Percentiles rank a stretch among this genome's conserved stretches.
phyloP scores from a whole-genome alignment of 2,888 invertebrate genomes.

The Chorisops tibialis region DNA sequence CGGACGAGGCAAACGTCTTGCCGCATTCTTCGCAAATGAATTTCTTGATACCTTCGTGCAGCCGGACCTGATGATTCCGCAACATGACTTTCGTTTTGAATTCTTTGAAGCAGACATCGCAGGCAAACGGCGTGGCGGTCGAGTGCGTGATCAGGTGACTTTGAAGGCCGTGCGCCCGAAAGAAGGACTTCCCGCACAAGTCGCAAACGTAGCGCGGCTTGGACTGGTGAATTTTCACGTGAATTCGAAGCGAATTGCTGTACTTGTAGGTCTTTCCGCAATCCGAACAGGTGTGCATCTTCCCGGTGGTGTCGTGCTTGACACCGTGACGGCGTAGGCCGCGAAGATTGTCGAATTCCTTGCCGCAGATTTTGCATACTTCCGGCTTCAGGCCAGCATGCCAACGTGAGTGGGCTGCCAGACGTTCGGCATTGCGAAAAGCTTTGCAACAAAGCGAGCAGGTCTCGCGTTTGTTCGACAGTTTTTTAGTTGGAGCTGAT shows the following conservation, averaged over 20 bases:
- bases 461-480: too few species aligned
- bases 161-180: slow-evolving; percentile 31
- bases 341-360: slow-evolving; percentile 53
- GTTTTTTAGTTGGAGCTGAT: too few species aligned
- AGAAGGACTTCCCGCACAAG: slow-evolving; percentile 51
- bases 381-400: slow-evolving; percentile 33
- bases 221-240: slow-evolving; percentile 53
- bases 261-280: slow-evolving; percentile 34
- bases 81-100: slow-evolving; percentile 32
- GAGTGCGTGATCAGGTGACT: slow-evolving; percentile 32
- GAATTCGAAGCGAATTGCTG: slow-evolving; percentile 53
- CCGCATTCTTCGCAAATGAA: slow-evolving; percentile 31
- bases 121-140: slow-evolving; percentile 30
- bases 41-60: slow-evolving; percentile 29
- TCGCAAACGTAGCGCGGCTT: slow-evolving; percentile 53
- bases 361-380: slow-evolving; percentile 41
- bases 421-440: slow-evolving; percentile 22
- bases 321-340: slow-evolving; percentile 52
- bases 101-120: slow-evolving; percentile 27
- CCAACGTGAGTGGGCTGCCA: slow-evolving; percentile 29
- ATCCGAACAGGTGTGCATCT: slow-evolving; percentile 29
- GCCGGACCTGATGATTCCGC: slow-evolving; percentile 30
- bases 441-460: slow-evolving; percentile 27
- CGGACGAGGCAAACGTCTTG: slow-evolving; percentile 30
- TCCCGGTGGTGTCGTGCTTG: slow-evolving; percentile 27